Evolutionary conservation across 1,140 invertebrate species (phyloP).

Genomic region (Doryteuthis pealeii): DNA sequence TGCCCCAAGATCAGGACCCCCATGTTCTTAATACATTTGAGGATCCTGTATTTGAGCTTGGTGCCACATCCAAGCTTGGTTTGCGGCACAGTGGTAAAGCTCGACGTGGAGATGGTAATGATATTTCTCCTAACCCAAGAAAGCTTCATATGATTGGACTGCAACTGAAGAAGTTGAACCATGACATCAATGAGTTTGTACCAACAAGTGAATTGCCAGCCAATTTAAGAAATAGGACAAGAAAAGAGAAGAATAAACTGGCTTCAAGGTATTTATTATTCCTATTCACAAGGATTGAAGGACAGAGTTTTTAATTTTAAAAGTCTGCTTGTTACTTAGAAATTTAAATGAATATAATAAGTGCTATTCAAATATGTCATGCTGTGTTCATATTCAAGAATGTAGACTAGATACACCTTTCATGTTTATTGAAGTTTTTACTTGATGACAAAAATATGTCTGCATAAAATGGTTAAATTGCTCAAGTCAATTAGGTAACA

Average conservation of each 20-base stretch:
- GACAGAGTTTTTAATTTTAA: background rate
- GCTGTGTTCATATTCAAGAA: background rate
- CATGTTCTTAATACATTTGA: slow-evolving; percentile 75
- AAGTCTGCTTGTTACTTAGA: background rate
- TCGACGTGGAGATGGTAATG: slow-evolving; percentile 95
- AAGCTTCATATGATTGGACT: slow-evolving; percentile 88
- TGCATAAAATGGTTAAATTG: too few relatives aligned
- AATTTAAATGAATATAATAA: background rate
- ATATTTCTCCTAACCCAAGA: slow-evolving; percentile 90
- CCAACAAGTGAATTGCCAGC: slow-evolving; percentile 86
- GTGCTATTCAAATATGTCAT: background rate
- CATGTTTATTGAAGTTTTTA: too few relatives aligned
- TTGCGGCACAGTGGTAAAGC: slow-evolving; percentile 79
- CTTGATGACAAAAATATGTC: too few relatives aligned
- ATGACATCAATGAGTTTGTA: slow-evolving; percentile 92
- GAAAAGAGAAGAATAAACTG: slow-evolving; percentile 97
- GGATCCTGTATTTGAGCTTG: slow-evolving; percentile 57
- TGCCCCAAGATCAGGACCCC: slow-evolving; percentile 79
- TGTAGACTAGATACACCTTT: too few relatives aligned
- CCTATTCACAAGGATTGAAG: background rate
- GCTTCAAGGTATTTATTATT: slow-evolving; percentile 72
- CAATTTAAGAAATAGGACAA: slow-evolving; percentile 76
- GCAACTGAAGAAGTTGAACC: slow-evolving; percentile 89
- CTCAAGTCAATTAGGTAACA: too few relatives aligned
- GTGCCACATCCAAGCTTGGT: slow-evolving; percentile 27